phyloP scores from a whole-genome alignment of 2,888 invertebrate species.

The Sipha maydis region DNA sequence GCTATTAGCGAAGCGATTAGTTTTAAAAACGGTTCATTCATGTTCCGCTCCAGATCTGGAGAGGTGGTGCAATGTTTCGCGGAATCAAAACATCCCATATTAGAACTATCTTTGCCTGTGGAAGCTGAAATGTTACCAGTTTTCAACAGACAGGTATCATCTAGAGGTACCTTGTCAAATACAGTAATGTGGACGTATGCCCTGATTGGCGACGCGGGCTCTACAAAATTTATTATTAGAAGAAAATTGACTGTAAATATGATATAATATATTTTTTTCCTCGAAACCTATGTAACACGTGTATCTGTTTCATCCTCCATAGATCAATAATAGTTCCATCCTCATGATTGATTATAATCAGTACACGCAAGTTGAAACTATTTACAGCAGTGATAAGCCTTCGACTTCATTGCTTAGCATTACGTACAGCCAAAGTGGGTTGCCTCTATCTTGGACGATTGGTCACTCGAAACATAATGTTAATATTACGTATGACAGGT shows the following conservation, averaged over 20 bases:
- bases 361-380: slow-evolving; percentile 87
- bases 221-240: slow-evolving; percentile 83
- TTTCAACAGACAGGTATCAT: slow-evolving; percentile 84
- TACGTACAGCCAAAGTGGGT: slow-evolving; percentile 87
- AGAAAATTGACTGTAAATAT: slow-evolving; percentile 66
- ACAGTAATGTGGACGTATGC: slow-evolving; percentile 85
- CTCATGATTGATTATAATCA: slow-evolving; percentile 94
- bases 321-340: slow-evolving; percentile 91
- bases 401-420: slow-evolving; percentile 82
- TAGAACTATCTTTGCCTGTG: slow-evolving; percentile 85
- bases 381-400: slow-evolving; percentile 76
- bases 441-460: slow-evolving; percentile 87
- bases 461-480: slow-evolving; percentile 82
- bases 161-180: slow-evolving; percentile 80
- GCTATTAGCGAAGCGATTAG: slow-evolving; percentile 69
- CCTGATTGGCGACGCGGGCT: slow-evolving; percentile 81
- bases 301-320: slow-evolving; percentile 50
- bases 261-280: neutral
- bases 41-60: slow-evolving; percentile 79
- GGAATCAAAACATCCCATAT: slow-evolving; percentile 81
- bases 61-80: slow-evolving; percentile 81
- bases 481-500: slow-evolving; percentile 86
- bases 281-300: neutral
- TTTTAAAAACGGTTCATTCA: slow-evolving; percentile 81
- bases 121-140: slow-evolving; percentile 91